phyloP scores from a whole-genome alignment of 1,140 invertebrate genomes.

The Calephelis nemesis region DNA sequence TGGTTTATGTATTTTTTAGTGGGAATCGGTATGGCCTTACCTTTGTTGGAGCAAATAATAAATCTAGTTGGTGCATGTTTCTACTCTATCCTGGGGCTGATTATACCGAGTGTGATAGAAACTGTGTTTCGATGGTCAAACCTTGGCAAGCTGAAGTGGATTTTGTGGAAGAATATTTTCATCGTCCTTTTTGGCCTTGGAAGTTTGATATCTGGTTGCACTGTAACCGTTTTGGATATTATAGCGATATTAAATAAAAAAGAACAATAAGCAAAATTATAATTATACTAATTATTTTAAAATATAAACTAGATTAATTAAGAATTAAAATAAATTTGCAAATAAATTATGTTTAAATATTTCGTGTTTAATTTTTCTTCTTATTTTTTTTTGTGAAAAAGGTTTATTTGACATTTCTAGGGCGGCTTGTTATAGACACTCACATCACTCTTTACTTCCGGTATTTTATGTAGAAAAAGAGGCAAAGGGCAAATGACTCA shows the following conservation, averaged over 20 bases:
- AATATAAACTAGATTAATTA: no score
- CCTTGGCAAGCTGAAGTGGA: conserved; percentile 83
- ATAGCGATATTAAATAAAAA: conserved; percentile 51
- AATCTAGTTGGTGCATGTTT: conserved; percentile 92
- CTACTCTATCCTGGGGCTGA: conserved; percentile 91
- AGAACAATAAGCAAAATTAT: conserved; percentile 39
- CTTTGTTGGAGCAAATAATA: conserved; percentile 92
- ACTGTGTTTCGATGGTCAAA: conserved; percentile 84
- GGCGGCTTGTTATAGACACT: no score
- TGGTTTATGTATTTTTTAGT: conserved; percentile 76
- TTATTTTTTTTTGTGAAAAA: no score
- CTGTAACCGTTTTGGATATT: conserved; percentile 64
- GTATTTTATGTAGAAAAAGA: no score
- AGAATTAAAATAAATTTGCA: no score
- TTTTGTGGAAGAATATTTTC: conserved; percentile 83
- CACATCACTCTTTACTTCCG: no score
- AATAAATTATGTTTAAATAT: neutral
- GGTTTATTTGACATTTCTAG: no score
- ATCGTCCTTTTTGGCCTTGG: conserved; percentile 81
- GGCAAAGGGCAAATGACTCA: no score
- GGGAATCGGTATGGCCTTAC: conserved; percentile 86
- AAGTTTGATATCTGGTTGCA: conserved; percentile 82
- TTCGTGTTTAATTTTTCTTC: neutral
- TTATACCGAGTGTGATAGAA: conserved; percentile 92
- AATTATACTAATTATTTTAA: conserved; percentile 9